These are phyloP conservation scores for Phortica okadai DNA, from an alignment of 2,888 invertebrate genomes.

Conservation along the genomic window DNA sequence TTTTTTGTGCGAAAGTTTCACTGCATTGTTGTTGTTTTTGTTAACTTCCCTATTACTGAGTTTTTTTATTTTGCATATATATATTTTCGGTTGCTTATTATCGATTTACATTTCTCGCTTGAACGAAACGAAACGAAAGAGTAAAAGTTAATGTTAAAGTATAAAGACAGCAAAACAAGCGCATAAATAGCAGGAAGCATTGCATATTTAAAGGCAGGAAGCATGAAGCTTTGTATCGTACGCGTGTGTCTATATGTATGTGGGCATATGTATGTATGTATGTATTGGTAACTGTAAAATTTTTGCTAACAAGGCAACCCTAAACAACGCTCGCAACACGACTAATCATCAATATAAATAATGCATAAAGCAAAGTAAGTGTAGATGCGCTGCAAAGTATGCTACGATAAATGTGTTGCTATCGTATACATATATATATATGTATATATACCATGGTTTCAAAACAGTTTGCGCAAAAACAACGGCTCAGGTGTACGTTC, in stretches of 20 bases:
- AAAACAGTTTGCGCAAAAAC: background rate
- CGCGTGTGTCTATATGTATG: background rate
- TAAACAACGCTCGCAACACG: background rate
- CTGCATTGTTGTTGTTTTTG: background rate
- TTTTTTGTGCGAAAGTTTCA: background rate
- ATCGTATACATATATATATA: background rate
- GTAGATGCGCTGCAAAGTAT: constrained; percentile 1
- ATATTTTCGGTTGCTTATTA: background rate
- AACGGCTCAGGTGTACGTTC: background rate
- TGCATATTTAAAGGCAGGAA: too few species aligned
- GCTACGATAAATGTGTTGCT: constrained; percentile 7
- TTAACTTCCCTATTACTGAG: background rate
- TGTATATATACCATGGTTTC: background rate
- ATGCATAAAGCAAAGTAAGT: background rate
- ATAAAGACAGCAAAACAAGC: too few species aligned
- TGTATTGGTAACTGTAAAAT: background rate
- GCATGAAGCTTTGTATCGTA: too few species aligned
- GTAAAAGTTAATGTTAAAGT: too few species aligned
- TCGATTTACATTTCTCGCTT: background rate
- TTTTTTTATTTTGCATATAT: background rate
- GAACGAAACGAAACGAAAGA: too few species aligned
- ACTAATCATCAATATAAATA: background rate
- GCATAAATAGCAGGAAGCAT: too few species aligned
- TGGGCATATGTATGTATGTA: background rate
- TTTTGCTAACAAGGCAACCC: too few species aligned